Base-by-base conservation (phyloP, 2,888 invertebrate genomes). In the Dusona sp. region DNA sequence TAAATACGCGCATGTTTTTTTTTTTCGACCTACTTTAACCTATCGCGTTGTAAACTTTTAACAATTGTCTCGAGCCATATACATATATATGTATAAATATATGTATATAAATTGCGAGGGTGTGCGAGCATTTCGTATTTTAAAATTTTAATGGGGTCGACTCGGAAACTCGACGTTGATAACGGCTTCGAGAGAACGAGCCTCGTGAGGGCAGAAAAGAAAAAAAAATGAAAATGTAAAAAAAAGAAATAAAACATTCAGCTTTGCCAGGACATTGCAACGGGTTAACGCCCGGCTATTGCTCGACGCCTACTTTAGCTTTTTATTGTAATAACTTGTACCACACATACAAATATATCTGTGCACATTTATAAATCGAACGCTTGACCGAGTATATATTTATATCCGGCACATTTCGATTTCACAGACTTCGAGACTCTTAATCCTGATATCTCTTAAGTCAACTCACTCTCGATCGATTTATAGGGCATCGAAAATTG, bases 201-300 rank as follows among this genome's bases (percentile, higher is more conserved):
- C 54, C 57, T 36, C 67, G 67, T 22, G 70, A 75, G 64, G 54
- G 73, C 75, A 54, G 33, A 33, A 25, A 22, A 38, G 8, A 65
- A 65, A 51, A 22, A 22, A 38, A 65, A 65, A 65, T n/a, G 29
- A 29, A 29, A 65, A 65, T 38, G 8, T 22, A 68, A 70, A 25
- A 57, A 36, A 57, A 57, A 64, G 16, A 68, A 68, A 25, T 16
- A 13, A 29, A 61, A 61, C 29, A 65, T 70, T 36, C 81, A 79
- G 85, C 88, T 90, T 91, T 89, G 90, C 90, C 85, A 86, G 87
- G 85, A 83, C 83, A 74, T 85, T 87, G 85, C 29, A 48, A 87
- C 91, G 90, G 93, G 92, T 93, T 90, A 93, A 93, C 91, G 93
- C 90, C 93, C 93, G 91, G 85, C 87, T 68, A 74, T 78, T 75